Conservation (phyloP, 2,797 vertebrate species). For the Sebastes variabilis region DNA sequence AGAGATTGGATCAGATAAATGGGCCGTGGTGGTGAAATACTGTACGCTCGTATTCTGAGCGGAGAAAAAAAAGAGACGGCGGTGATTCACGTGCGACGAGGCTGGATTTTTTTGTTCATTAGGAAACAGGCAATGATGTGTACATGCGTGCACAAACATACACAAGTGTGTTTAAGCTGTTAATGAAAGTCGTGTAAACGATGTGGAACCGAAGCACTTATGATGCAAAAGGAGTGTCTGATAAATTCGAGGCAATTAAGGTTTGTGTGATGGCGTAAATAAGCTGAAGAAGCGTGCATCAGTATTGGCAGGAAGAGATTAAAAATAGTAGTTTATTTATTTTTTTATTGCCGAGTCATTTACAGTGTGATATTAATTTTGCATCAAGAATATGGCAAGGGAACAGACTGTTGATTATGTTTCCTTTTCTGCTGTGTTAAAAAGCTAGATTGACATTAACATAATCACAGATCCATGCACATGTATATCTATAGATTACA, state of each 20-base stretch:
- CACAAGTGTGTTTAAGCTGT: constrained; percentile 34
- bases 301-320: background rate
- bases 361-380: constrained; percentile 14
- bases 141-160: background rate
- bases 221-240: constrained; percentile 26
- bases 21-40: constrained; percentile 65
- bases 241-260: constrained; percentile 44
- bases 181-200: constrained; percentile 53
- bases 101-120: constrained; percentile 39
- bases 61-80: background rate
- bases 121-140: constrained; percentile 17
- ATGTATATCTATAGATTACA: constrained; percentile 19
- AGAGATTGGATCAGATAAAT: constrained; percentile 74
- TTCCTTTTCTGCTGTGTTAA: background rate
- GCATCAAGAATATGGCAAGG: background rate
- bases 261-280: constrained; percentile 23
- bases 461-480: background rate
- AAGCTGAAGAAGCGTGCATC: background rate
- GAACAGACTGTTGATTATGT: background rate
- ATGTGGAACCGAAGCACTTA: constrained; percentile 51
- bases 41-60: constrained; percentile 38
- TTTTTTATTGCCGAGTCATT: background rate
- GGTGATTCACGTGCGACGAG: constrained; percentile 46
- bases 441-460: background rate
- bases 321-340: background rate